Evolutionary conservation across 2,113 vertebrate species (phyloP).

Genomic region (Panthera uncia): DNA sequence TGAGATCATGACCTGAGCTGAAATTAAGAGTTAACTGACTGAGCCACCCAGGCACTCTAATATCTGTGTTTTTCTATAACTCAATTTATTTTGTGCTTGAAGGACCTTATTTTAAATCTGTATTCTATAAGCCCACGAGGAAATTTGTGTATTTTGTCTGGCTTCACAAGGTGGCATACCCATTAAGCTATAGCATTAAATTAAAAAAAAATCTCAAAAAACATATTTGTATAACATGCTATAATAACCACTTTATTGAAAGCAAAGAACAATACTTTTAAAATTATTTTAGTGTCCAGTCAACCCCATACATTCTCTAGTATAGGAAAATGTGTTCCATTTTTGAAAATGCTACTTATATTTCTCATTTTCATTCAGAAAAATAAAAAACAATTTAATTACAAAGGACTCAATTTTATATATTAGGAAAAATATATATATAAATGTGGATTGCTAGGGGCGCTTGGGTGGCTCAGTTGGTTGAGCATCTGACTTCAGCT

Average conservation of each 20-base stretch:
- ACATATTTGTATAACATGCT: not conserved
- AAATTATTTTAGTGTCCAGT: not conserved
- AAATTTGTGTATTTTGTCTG: slow-evolving; percentile 41
- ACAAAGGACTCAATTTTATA: slow-evolving; percentile 35
- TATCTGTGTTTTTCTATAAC: not conserved
- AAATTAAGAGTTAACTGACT: too few species aligned
- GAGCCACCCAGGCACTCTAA: too few species aligned
- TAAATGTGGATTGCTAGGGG: not conserved
- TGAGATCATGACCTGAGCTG: too few species aligned
- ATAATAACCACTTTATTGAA: not conserved
- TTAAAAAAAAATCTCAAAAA: slow-evolving; percentile 25
- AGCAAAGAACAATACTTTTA: slow-evolving; percentile 21
- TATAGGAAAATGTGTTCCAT: not conserved
- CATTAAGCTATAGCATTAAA: slow-evolving; percentile 5
- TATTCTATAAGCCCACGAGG: not conserved
- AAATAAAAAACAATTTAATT: slow-evolving; percentile 59
- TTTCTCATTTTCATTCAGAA: slow-evolving; percentile 44
- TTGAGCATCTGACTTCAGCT: too few species aligned
- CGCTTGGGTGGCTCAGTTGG: too few species aligned
- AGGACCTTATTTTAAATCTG: slow-evolving; percentile 40
- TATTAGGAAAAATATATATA: not conserved
- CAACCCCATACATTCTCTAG: not conserved
- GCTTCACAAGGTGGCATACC: not conserved
- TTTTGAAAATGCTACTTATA: not conserved
- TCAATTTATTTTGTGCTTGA: slow-evolving; percentile 52